Conservation (phyloP, 2,113 vertebrate genomes). For the Jacana jacana region DNA sequence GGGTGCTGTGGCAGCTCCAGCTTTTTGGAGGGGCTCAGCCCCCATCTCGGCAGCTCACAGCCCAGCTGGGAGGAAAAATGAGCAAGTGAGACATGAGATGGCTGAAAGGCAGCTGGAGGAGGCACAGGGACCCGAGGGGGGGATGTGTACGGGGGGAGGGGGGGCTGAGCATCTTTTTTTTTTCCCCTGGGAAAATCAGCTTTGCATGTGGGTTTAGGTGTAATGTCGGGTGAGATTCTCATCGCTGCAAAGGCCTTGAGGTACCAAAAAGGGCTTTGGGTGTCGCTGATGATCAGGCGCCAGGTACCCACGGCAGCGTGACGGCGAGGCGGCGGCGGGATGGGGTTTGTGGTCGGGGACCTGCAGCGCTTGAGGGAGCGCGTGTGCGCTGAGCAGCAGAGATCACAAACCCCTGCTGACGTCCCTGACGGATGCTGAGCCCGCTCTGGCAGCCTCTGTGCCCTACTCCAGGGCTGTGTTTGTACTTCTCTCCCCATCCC, state of each 20-base stretch:
- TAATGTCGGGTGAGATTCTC: constrained; percentile 1
- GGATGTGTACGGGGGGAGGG: fast-evolving
- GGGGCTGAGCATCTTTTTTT: not conserved
- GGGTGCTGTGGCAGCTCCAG: not conserved
- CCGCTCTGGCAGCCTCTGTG: fast-evolving
- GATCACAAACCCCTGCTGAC: not conserved
- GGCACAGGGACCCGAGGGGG: not conserved
- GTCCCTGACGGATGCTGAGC: not conserved
- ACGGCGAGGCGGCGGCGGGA: not conserved
- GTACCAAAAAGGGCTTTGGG: not conserved
- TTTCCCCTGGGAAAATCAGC: constrained; percentile 50
- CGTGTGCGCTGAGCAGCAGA: fast-evolving
- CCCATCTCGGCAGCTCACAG: not conserved
- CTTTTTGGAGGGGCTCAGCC: not conserved
- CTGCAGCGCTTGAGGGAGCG: not conserved
- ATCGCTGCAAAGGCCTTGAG: constrained; percentile 29
- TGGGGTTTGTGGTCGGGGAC: constrained; percentile 17
- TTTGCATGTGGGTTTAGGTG: constrained; percentile 57
- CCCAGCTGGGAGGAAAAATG: not conserved
- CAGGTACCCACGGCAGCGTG: not conserved
- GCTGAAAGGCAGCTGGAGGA: not conserved
- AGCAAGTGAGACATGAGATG: not conserved
- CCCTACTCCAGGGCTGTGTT: not conserved
- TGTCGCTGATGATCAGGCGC: not conserved
- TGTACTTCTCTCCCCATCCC: not conserved